A percentile compares a stretch with the other conserved stretches of the same genome.
Conservation (phyloP, 1,140 invertebrate genomes). For the Delia radicum region DNA sequence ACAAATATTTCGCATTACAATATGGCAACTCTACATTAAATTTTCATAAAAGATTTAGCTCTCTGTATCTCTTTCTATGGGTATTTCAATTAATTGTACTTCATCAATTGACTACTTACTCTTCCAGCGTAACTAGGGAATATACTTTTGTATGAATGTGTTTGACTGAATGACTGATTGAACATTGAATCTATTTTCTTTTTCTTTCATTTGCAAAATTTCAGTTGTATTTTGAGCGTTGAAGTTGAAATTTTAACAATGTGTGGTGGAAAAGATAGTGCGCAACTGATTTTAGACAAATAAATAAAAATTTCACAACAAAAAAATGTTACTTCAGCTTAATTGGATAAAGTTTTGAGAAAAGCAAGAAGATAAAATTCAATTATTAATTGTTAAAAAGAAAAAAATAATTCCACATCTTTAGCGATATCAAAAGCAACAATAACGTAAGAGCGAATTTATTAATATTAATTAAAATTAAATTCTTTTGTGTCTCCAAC, state of each 20-base stretch:
- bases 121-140: not conserved
- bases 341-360: not conserved
- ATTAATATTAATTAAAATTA: not conserved
- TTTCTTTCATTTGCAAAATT: constrained; percentile 15
- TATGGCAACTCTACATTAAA: too few species aligned
- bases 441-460: not conserved
- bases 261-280: not conserved
- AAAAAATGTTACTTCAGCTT: not conserved
- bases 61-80: not conserved
- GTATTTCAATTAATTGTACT: not conserved
- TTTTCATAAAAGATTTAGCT: too few species aligned
- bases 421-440: too few species aligned
- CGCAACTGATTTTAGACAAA: not conserved
- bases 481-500: not conserved
- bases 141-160: not conserved
- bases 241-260: not conserved
- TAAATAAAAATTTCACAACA: not conserved
- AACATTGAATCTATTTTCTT: constrained; percentile 16
- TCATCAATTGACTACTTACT: not conserved
- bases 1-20: too few species aligned
- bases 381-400: not conserved
- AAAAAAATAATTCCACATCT: too few species aligned
- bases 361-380: not conserved
- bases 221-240: constrained; percentile 22
- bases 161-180: not conserved